Evolutionary conservation across 2,888 invertebrate species (phyloP), one percentile per base, ranked within the genome.

Genomic region (Eupeodes latifasciatus): DNA sequence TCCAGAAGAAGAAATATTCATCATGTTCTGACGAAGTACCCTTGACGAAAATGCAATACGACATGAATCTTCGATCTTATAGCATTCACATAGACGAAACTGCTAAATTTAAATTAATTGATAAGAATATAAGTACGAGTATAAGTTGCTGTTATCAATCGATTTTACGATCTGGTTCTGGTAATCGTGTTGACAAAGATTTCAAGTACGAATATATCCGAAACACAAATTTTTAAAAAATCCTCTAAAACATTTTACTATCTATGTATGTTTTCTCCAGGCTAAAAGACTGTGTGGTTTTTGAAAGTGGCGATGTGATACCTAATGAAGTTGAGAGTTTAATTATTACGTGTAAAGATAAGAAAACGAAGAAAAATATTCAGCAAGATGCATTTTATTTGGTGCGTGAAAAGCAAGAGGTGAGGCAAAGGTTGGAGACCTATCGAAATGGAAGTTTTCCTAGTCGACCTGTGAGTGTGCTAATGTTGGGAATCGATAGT

Each of bases 401-500:
- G 61, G 92, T 96, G 91, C 93, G 94, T 91, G 91, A 95, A 91
- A 91, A 94, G 90, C 89, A 94, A 90, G 92, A 93, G 89, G 49
- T 84, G 1, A 62, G 69, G 0, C 6, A 75, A 4, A 75, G 69
- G 7, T n/a, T 75, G 0, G 12, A 49, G 1, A 40, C 36, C 0
- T 75, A 69, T n/a, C 27, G 16, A 49, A 34, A 57, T 16, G 2
- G 10, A 2, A 53, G 3, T 11, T 49, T 69, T n/a, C 3, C 14
- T n/a, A 57, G 44, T 1, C 64, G 79, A 0, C 72, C 57, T 34
- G 47, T 49, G 12, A 96, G 96, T 91, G 95, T 98, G 0, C 92
- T 98, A 53, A 94, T 98, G 90, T 92, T 98, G 66, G 98, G 98
- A 36, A 96, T 98, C 90, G 98, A 98, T 92, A 96, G 97, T 34